Base-by-base conservation (phyloP, 2,113 vertebrate species). In the Smithornis capensis region DNA sequence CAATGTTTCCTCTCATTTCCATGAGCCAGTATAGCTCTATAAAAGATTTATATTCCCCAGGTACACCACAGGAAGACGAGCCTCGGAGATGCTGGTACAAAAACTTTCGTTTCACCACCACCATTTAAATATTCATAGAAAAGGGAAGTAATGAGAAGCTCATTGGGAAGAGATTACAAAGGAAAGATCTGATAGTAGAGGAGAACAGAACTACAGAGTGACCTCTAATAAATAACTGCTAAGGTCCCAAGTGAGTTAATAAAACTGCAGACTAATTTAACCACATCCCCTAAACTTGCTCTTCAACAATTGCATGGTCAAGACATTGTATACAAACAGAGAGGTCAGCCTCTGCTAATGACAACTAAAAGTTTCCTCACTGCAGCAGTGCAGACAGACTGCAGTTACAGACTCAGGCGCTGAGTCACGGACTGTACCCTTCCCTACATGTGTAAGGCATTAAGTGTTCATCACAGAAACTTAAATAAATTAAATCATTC, bases 401-500 rank as follows among this genome's bases (percentile, higher is more conserved):
- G 24, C 0, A 64, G 74, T 40, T 77, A 81, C 16, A 8, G 95
- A 78, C 38, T 31, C 15, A 27, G 94, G 64, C 60, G 6, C 90
- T 92, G 90, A 95, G 83, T 92, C 96, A 95, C 74, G 4, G 81
- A 82, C 79, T 35, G 7, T 45, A 29, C 25, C 29, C 56, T 85
- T 59, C 53, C 50, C 56, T 87, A 65, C 95, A 96, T 76, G 65
- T 96, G 92, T 23, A 95, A 95, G 80, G 53, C 92, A 96, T 97
- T 95, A 96, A 84, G 57, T 38, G 52, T 27, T 96, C 94, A 95
- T 93, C 92, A 84, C 65, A 97, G 71, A 92, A 96, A 96, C 92
- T 92, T 94, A 95, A 96, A 92, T 94, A 93, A 92, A 93, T 94
- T 91, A 93, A 96, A 89, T 70, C 73, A 87, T 90, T 92, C 90